Evolutionary conservation across 2,888 invertebrate genomes (phyloP), one percentile per base, ranked within the genome.

Genomic region (Laspeyria flexula): DNA sequence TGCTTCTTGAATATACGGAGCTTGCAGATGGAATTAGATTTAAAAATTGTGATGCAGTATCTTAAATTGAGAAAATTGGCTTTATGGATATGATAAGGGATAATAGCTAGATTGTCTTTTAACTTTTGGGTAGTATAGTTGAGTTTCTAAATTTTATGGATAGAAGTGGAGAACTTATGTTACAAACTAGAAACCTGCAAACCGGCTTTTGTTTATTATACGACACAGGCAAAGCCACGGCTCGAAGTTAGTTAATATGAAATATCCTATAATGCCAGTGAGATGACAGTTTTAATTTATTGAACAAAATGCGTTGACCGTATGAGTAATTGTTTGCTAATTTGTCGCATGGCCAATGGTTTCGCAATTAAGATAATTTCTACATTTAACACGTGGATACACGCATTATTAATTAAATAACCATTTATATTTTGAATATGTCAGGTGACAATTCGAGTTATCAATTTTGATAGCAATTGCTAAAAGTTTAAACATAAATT

Each of bases 351-450:
- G 55, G 33, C 56, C 65, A 62, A 60, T 65, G 66, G 60, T 61
- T 61, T 60, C 37, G 55, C 60, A 73, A 71, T 71, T 72, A 73
- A 63, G 64, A 65, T 66, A 71, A 70, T 65, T 51, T 39, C 42
- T 45, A 55, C 44, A 57, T 62, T 61, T 65, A 45, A 56, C 55
- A 52, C n/a, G n/a, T n/a, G n/a, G 53, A 49, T 48, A 27, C 57
- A 52, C 45, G 40, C 34, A 44, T 16, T 47, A 44, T 42, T 13
- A 41, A 61, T 56, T 60, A 41, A 51, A 64, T 61, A 61, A 65
- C 50, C 55, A 61, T 71, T 60, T 54, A 43, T 51, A 35, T 21
- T 11, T n/a, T 9, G 11, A 3, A 18, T n/a, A 3, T 16, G 21
- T 11, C 37, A 37, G 18, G 11, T 37, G n/a, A 10, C 3, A 13